These are phyloP conservation scores for Papilio dardanus DNA, from an alignment of 1,140 invertebrate species.

Conservation along the genomic window DNA sequence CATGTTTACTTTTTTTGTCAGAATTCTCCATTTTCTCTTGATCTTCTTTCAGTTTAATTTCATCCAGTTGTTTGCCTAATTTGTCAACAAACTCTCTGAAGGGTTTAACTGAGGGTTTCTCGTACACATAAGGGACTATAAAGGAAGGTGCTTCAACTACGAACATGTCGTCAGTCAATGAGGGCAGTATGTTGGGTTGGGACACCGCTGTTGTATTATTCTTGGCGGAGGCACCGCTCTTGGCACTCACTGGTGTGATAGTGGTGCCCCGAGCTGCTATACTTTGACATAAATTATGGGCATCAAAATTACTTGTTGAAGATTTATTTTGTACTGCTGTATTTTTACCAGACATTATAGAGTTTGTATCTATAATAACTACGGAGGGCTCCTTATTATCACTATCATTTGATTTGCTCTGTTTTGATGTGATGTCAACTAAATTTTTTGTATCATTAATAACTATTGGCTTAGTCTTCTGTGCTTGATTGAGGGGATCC, in stretches of 20 bases:
- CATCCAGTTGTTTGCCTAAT: slow-evolving; percentile 85
- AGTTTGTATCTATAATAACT: slow-evolving; percentile 78
- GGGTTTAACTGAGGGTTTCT: slow-evolving; percentile 91
- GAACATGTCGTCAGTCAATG: slow-evolving; percentile 94
- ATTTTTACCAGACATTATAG: slow-evolving; percentile 72
- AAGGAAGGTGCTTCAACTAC: slow-evolving; percentile 95
- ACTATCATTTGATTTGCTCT: slow-evolving; percentile 61
- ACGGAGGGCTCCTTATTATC: slow-evolving; percentile 79
- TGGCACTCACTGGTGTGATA: slow-evolving; percentile 79
- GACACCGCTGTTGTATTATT: slow-evolving; percentile 67
- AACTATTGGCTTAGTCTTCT: slow-evolving; percentile 84
- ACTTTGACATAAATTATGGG: slow-evolving; percentile 78
- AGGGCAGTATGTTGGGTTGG: slow-evolving; percentile 86
- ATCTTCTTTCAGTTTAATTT: slow-evolving; percentile 78
- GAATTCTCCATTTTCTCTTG: slow-evolving; percentile 74
- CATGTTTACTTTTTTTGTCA: slow-evolving; percentile 73
- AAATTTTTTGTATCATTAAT: slow-evolving; percentile 83
- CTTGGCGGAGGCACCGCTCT: slow-evolving; percentile 58
- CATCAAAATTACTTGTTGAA: slow-evolving; percentile 60
- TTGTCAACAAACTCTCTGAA: slow-evolving; percentile 89
- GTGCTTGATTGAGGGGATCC: slow-evolving; percentile 85
- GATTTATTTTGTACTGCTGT: slow-evolving; percentile 60
- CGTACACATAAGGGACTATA: slow-evolving; percentile 95
- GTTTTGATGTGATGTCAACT: slow-evolving; percentile 68
- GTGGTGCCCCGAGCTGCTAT: slow-evolving; percentile 80